phyloP scores from a whole-genome alignment of 1,140 invertebrate genomes.

The Drosophila sulfurigaster region DNA sequence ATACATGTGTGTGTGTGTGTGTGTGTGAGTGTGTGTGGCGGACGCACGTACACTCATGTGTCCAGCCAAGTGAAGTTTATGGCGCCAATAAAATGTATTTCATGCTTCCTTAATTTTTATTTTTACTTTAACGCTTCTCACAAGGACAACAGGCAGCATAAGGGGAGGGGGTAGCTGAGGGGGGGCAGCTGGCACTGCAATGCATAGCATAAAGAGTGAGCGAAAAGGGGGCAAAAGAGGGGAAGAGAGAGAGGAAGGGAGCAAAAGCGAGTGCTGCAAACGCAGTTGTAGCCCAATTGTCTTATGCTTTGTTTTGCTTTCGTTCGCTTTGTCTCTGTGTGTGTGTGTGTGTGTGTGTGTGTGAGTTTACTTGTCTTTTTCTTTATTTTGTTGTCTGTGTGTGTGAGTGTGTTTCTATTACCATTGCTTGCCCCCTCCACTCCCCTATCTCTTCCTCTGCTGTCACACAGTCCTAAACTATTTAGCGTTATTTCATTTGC shows the following conservation, averaged over 20 bases:
- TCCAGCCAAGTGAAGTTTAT: slow-evolving; percentile 85
- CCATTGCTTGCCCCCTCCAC: slow-evolving; percentile 20
- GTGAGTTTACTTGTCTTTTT: slow-evolving; percentile 7
- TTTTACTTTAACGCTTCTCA: slow-evolving; percentile 80
- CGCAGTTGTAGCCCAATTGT: slow-evolving; percentile 44
- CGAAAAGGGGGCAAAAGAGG: not conserved
- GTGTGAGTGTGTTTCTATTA: slow-evolving; percentile 26
- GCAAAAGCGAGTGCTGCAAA: slow-evolving; percentile 38
- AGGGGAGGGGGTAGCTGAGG: not conserved
- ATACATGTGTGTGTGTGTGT: slow-evolving; percentile 16
- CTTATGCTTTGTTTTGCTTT: slow-evolving; percentile 38
- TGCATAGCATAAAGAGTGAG: not conserved
- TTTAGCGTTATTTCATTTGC: slow-evolving; percentile 69
- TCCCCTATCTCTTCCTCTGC: not conserved
- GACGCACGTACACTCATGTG: slow-evolving; percentile 81
- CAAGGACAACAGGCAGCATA: slow-evolving; percentile 51
- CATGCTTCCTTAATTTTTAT: slow-evolving; percentile 85
- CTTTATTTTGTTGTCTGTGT: slow-evolving; percentile 16
- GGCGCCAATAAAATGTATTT: slow-evolving; percentile 85
- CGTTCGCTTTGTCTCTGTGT: slow-evolving; percentile 3
- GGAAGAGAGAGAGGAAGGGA: not conserved
- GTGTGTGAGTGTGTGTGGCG: slow-evolving; percentile 46
- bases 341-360: slow-evolving; percentile 14
- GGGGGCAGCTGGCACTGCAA: slow-evolving; percentile 23
- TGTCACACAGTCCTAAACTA: slow-evolving; percentile 65